A percentile compares a stretch with the other conserved stretches of the same genome.
These are phyloP conservation scores for Pseudomugil tenellus DNA, from an alignment of 2,797 vertebrate species.

Conservation along the genomic window DNA sequence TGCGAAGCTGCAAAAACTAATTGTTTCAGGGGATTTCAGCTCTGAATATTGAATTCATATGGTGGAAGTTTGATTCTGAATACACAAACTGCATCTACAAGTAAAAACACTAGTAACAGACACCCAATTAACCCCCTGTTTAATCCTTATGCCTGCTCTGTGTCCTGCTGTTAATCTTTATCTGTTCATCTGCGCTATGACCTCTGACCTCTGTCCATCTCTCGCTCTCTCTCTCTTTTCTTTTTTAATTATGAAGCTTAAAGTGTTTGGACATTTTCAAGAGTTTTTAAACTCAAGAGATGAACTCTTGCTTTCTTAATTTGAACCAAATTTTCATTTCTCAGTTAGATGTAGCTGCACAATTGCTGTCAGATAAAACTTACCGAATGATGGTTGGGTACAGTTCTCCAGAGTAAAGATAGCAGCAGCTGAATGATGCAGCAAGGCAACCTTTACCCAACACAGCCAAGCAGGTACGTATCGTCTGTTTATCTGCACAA, in stretches of 20 bases:
- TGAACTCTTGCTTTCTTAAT: not conserved
- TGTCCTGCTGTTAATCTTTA: conserved; percentile 31
- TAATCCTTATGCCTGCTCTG: not conserved
- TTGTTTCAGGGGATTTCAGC: no score
- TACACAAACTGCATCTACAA: not conserved
- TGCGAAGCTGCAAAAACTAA: no score
- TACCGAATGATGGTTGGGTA: conserved; percentile 92
- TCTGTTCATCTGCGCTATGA: conserved; percentile 5
- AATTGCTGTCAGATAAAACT: not conserved
- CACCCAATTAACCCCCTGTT: conserved; percentile 5
- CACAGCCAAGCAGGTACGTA: conserved; percentile 88
- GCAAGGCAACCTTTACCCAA: conserved; percentile 93
- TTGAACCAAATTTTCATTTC: not conserved
- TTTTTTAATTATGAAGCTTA: not conserved
- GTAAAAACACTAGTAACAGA: conserved; percentile 1
- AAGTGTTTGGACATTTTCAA: no score
- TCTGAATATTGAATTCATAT: no score
- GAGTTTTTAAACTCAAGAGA: no score
- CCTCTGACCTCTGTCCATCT: not conserved
- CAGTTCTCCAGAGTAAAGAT: conserved; percentile 90
- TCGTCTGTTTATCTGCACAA: conserved; percentile 80
- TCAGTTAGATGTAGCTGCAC: not conserved
- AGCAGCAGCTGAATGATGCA: conserved; percentile 90
- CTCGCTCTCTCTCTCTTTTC: no score
- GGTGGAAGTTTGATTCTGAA: not conserved